Base-by-base conservation (phyloP, 2,113 vertebrate species). In the Rhabdomys dilectus region DNA sequence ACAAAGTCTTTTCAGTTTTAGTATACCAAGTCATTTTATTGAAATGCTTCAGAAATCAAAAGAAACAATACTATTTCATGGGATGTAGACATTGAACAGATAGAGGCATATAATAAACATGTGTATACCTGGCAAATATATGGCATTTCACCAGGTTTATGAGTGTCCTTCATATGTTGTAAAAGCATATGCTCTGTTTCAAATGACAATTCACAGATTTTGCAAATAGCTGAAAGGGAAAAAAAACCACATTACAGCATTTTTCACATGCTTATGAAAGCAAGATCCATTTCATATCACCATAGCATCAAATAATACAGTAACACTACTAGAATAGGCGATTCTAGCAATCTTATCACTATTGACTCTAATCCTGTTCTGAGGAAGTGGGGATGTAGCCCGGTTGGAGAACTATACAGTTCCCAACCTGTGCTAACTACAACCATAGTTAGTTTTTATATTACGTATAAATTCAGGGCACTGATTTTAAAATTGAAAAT, bases 121-220 rank as follows among this genome's bases (percentile, higher is more conserved):
- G 62, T 68, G 51, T 85, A 48, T 97, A 99, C 99, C 99, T 99
- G 99, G 98, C 99, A 99, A 97, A 99, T 98, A 85, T 99, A 99
- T 1, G 99, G 99, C 99, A 99, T 99, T 98, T 99, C 99, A 97
- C 99, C 99, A 11, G 99, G 99, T 98, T 99, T 99, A 98, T 99
- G 99, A 98, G 99, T 99, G 94, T 99, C 99, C 98, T 99, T 99
- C 99, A 99, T 99, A 96, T 99, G 99, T 96, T 99, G 99, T 97
- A 99, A 97, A 96, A 99, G 99, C 97, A 99, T 98, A 98, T 99
- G 99, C 96, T 99, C 99, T 0, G 99, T 99, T 96, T 99, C 99
- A 98, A 99, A 99, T 53, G 99, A 99, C 96, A 99, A 98, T 97
- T 99, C 99, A 98, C 99, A 99, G 95, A 99, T 99, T 98, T 99